phyloP scores from a whole-genome alignment of 2,797 vertebrate genomes.

The Spea hammondii region DNA sequence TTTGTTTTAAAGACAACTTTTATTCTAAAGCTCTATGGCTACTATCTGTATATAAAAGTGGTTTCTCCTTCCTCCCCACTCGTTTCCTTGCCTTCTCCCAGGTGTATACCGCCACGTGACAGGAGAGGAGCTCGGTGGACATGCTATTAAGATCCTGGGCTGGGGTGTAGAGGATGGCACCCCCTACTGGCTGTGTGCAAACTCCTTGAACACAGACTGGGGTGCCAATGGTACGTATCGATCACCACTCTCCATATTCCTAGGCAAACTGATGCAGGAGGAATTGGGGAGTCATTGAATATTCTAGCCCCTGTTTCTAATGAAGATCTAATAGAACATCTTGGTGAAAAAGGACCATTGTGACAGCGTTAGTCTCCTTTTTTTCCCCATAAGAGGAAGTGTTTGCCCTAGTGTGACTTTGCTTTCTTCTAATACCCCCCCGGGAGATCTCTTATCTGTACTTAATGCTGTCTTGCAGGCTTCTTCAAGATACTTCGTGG shows the following conservation, averaged over 20 bases:
- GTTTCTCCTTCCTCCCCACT: too few relatives aligned
- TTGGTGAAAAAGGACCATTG: too few relatives aligned
- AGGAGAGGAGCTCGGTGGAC: slow-evolving; percentile 82
- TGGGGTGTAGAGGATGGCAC: slow-evolving; percentile 82
- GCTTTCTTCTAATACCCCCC: too few relatives aligned
- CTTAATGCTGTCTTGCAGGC: slow-evolving; percentile 64
- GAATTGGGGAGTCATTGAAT: too few relatives aligned
- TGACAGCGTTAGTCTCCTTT: background rate
- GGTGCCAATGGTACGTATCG: slow-evolving; percentile 83
- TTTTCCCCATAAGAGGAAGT: too few relatives aligned
- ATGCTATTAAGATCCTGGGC: slow-evolving; percentile 90
- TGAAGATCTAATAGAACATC: too few relatives aligned
- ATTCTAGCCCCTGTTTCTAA: too few relatives aligned
- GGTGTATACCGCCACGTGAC: slow-evolving; percentile 89
- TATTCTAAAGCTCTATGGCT: too few relatives aligned
- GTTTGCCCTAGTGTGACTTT: too few relatives aligned
- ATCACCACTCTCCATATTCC: background rate
- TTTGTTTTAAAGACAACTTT: background rate
- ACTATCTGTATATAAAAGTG: too few relatives aligned
- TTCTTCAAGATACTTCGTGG: slow-evolving; percentile 92
- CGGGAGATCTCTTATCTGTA: too few relatives aligned
- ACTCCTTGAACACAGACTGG: slow-evolving; percentile 98
- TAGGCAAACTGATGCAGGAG: too few relatives aligned
- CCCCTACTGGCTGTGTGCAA: slow-evolving; percentile 92
- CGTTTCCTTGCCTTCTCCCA: slow-evolving; percentile 52